A percentile compares a stretch with the other conserved stretches of the same genome.
These are phyloP conservation scores for Lynx canadensis DNA, from an alignment of 2,113 vertebrate species.

Conservation along the genomic window DNA sequence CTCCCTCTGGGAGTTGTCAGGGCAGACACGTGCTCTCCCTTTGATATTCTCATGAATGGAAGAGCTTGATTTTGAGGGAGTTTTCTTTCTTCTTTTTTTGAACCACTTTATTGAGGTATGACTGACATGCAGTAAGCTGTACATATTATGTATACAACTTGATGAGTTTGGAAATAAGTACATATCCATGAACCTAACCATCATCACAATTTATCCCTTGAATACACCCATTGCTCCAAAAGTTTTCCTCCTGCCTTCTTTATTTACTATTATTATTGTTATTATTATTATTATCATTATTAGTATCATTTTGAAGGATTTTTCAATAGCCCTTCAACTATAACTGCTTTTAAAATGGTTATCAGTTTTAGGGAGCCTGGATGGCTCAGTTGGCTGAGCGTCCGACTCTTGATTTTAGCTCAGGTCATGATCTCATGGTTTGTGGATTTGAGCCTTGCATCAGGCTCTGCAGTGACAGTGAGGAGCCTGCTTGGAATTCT, in stretches of 20 bases:
- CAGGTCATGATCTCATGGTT: no score
- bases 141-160: not conserved
- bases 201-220: not conserved
- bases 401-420: no score
- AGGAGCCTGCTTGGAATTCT: no score
- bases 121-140: not conserved
- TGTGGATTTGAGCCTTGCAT: no score
- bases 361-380: not conserved
- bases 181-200: not conserved
- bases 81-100: not conserved
- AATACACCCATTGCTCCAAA: not conserved
- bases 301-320: not conserved
- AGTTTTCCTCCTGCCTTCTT: not conserved
- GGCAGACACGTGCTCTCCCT: not conserved
- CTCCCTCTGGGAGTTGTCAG: not conserved
- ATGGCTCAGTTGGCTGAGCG: no score
- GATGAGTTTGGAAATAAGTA: not conserved
- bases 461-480: no score
- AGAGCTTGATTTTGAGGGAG: not conserved
- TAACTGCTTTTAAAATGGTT: not conserved
- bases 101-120: not conserved
- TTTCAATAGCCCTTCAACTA: slow-evolving; percentile 7
- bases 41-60: not conserved
- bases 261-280: not conserved
- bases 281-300: not conserved